A percentile compares a stretch with the other conserved stretches of the same genome.
phyloP scores from a whole-genome alignment of 2,888 invertebrate species.

The Onchidella celtica region DNA sequence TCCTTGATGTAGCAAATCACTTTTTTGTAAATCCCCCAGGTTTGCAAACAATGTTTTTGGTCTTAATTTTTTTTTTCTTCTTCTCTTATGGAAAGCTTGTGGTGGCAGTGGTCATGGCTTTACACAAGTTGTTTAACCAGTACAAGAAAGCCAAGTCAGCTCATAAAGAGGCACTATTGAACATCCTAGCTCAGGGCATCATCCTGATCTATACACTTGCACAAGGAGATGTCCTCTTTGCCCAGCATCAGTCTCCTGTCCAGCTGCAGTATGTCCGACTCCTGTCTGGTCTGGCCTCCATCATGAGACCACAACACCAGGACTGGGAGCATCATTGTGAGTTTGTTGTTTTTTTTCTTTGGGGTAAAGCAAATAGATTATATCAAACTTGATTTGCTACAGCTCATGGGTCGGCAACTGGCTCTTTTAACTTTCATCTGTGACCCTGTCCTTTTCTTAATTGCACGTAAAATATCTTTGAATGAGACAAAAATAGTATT shows the following conservation, averaged over 20 bases:
- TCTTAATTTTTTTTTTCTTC: not conserved
- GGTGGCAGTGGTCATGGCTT: not conserved
- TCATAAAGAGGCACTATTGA: not conserved
- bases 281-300: conserved; percentile 12
- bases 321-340: conserved; percentile 20
- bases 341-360: not conserved
- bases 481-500: no score
- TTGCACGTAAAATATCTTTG: no score
- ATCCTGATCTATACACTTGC: conserved; percentile 29
- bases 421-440: no score
- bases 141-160: not conserved
- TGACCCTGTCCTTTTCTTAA: no score
- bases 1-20: no score
- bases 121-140: conserved; percentile 18
- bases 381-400: no score
- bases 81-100: conserved; percentile 10
- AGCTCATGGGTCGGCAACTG: no score
- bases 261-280: conserved; percentile 29
- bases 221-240: conserved; percentile 16
- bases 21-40: no score
- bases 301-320: not conserved
- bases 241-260: conserved; percentile 12
- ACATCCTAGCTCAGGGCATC: conserved; percentile 21
- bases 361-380: not conserved
- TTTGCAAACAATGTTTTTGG: not conserved